These are phyloP conservation scores for Cephus cinctus DNA, from an alignment of 1,140 invertebrate genomes.

Conservation along the genomic window DNA sequence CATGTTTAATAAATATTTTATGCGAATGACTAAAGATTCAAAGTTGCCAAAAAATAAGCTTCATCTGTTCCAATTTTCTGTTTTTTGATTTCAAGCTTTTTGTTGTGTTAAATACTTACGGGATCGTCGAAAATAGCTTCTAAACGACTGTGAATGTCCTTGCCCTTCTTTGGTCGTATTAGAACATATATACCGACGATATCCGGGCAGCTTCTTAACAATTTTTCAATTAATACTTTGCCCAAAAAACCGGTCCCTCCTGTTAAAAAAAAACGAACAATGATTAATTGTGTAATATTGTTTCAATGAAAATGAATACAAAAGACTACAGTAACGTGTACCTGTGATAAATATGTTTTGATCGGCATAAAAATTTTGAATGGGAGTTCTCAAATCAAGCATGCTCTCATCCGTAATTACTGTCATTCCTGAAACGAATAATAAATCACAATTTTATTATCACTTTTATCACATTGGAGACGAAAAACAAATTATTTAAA, in stretches of 20 bases:
- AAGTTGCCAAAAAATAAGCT: too few species aligned
- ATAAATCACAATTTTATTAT: too few species aligned
- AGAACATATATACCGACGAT: slow-evolving; percentile 75
- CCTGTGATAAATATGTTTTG: slow-evolving; percentile 53
- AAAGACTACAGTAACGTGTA: slow-evolving; percentile 15
- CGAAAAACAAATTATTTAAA: too few species aligned
- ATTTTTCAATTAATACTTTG: slow-evolving; percentile 78
- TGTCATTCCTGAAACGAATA: slow-evolving; percentile 28
- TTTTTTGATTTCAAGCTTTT: too few species aligned
- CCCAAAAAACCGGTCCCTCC: slow-evolving; percentile 67
- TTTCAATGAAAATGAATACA: slow-evolving; percentile 3
- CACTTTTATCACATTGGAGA: too few species aligned
- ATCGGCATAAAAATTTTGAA: slow-evolving; percentile 42
- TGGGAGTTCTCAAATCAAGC: slow-evolving; percentile 23
- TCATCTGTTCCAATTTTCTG: too few species aligned
- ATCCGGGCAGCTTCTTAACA: slow-evolving; percentile 74
- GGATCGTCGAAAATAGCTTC: slow-evolving; percentile 66
- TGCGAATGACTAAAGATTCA: too few species aligned
- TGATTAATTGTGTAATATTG: too few species aligned
- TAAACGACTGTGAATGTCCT: slow-evolving; percentile 62
- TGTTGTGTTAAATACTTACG: slow-evolving; percentile 52
- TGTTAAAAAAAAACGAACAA: slow-evolving; percentile 26
- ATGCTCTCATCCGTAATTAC: slow-evolving; percentile 18
- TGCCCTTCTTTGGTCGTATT: slow-evolving; percentile 76
- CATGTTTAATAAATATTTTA: too few species aligned